These are phyloP conservation scores for Planococcus citri DNA, from an alignment of 1,140 invertebrate species.

Conservation along the genomic window DNA sequence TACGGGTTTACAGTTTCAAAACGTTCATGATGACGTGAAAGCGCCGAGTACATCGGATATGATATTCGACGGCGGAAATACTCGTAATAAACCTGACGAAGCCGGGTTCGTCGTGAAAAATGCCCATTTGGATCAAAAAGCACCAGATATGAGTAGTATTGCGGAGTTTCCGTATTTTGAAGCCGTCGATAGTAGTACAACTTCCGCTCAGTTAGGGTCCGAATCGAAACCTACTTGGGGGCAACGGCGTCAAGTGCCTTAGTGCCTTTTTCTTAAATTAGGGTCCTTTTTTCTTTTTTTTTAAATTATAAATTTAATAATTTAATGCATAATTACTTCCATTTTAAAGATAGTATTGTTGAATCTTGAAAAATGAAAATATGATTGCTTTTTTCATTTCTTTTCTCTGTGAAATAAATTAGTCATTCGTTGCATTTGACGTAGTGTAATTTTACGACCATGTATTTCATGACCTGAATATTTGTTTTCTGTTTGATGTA, in stretches of 20 bases:
- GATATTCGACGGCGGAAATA: not conserved
- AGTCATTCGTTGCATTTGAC: not conserved
- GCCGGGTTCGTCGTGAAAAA: slow-evolving; percentile 69
- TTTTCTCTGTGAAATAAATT: not conserved
- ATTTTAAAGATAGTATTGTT: not conserved
- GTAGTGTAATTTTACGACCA: not conserved
- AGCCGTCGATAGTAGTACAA: not conserved
- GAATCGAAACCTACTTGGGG: slow-evolving; percentile 3
- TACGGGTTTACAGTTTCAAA: slow-evolving; percentile 4
- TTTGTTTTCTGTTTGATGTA: not conserved
- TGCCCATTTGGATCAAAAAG: slow-evolving; percentile 75
- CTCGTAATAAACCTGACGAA: slow-evolving; percentile 11
- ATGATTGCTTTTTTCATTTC: not conserved
- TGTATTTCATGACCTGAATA: not conserved
- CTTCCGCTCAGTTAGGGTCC: not conserved
- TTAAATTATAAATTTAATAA: not conserved
- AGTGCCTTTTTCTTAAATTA: not conserved
- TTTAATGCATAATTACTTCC: not conserved
- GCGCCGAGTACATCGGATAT: not conserved
- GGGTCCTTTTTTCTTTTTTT: too few species aligned
- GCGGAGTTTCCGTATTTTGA: slow-evolving; percentile 83
- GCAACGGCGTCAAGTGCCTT: not conserved
- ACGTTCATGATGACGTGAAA: not conserved
- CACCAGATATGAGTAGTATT: slow-evolving; percentile 76
- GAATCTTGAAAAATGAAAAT: too few species aligned